Base-by-base conservation (phyloP, 2,113 vertebrate genomes). In the Dromaius novaehollandiae region DNA sequence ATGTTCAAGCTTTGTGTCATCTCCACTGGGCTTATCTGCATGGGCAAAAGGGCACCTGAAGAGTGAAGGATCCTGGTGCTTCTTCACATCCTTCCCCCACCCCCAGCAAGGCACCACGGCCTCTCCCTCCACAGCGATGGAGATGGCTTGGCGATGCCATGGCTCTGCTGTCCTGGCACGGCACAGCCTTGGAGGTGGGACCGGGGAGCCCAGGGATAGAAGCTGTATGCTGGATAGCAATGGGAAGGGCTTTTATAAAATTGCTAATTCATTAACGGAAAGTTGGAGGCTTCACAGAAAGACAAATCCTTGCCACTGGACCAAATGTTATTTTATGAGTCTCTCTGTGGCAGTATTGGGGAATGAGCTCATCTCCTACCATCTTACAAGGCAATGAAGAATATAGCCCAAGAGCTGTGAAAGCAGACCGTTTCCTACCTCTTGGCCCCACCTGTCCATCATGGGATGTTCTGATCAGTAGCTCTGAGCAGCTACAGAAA, bases 141-240 rank as follows among this genome's bases (percentile, higher is more conserved):
- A 46, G 44, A 14, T 6, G 44, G 50, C 51, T 80, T 1, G 1
- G 21, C 21, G 15, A 4, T 50, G 68, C 36, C 5, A 3, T 19
- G 20, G 53, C 50, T 53, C 78, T 44, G 22, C 61, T 90, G 44
- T 16, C 44, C 44, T 46, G 44, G 44, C 16, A 6, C 14, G 15
- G 44, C 6, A 14, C 44, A 46, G 44, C 44, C 14, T 46, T 46
- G 44, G 44, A 46, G 44, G 44, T 46, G 44, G 13, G 44, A 46
- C 16, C 0, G 32, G n/a, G 42, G 55, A 55, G 40, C n/a, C 1
- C 0, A 0, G 1, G 40, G 30, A 25, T 20, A 55, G 48, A 48
- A n/a, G 40, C 63, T 46, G 22, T n/a, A 55, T 24, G 3, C 32
- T 44, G 64, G 13, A 20, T 51, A 58, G 13, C 2, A 82, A 25